Conservation (phyloP, 2,113 vertebrate species). For the Nesogale talazaci region DNA sequence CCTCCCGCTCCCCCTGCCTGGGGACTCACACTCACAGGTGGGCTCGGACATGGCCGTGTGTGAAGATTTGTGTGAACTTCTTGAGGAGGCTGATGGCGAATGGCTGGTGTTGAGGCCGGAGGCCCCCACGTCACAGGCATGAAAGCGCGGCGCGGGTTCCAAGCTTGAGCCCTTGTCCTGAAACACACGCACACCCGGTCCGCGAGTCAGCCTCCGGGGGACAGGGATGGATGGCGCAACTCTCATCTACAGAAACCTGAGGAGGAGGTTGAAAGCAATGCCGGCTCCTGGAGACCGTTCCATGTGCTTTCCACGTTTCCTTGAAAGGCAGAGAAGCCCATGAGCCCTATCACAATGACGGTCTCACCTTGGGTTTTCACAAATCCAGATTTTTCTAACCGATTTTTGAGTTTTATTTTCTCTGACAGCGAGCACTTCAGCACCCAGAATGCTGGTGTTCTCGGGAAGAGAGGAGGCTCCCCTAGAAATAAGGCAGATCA, state of each 20-base stretch:
- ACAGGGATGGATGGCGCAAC: rapidly evolving
- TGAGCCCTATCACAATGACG: background rate
- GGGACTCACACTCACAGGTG: constrained; percentile 81
- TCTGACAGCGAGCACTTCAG: background rate
- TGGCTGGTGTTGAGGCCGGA: constrained; percentile 83
- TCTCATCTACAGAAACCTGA: background rate
- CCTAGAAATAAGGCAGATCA: background rate
- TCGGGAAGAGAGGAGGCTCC: background rate
- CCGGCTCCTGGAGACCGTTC: background rate
- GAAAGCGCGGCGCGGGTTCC: constrained; percentile 85
- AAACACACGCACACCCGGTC: constrained; percentile 62
- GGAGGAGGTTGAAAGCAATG: background rate
- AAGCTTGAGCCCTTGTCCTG: constrained; percentile 84
- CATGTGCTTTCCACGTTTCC: background rate
- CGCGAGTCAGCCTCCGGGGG: background rate
- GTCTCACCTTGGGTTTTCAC: background rate
- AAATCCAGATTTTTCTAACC: background rate
- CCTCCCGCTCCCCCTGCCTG: background rate
- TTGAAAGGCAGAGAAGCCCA: background rate
- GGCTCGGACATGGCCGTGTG: constrained; percentile 85
- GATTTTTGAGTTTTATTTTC: constrained; percentile 30
- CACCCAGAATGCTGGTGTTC: background rate
- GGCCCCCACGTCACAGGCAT: constrained; percentile 82
- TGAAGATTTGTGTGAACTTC: constrained; percentile 87
- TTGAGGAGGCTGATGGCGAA: constrained; percentile 86